Evolutionary conservation across 1,140 invertebrate species (phyloP).

Genomic region (Brachionus rubens): DNA sequence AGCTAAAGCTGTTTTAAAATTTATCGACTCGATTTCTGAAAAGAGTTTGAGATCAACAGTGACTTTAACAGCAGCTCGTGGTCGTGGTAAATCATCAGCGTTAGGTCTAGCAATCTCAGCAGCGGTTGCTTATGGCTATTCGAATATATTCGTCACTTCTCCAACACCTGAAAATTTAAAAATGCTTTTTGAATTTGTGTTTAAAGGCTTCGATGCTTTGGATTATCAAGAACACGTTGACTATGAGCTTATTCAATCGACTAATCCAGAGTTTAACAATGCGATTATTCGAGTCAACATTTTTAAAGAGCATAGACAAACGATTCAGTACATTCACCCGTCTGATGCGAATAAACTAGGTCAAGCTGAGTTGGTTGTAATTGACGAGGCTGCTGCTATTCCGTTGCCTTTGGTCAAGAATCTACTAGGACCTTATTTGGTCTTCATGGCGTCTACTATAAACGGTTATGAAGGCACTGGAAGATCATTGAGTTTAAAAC

Average conservation of each 20-base stretch:
- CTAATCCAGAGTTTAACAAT: conserved; percentile 93
- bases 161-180: conserved; percentile 97
- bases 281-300: conserved; percentile 89
- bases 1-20: conserved; percentile 83
- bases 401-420: conserved; percentile 86
- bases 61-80: conserved; percentile 89
- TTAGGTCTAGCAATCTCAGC: conserved; percentile 82
- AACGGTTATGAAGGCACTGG: conserved; percentile 99
- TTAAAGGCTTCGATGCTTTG: conserved; percentile 91
- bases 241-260: conserved; percentile 90
- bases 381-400: conserved; percentile 98
- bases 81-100: conserved; percentile 94
- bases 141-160: conserved; percentile 96
- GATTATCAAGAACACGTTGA: conserved; percentile 92
- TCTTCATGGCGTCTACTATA: conserved; percentile 94
- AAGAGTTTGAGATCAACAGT: conserved; percentile 84
- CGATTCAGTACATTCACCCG: conserved; percentile 94
- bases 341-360: conserved; percentile 72
- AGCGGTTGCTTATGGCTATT: conserved; percentile 65
- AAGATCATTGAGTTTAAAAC: conserved; percentile 86
- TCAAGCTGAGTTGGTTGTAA: conserved; percentile 88
- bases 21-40: conserved; percentile 90
- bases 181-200: conserved; percentile 93
- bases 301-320: conserved; percentile 84
- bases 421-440: conserved; percentile 71